Conservation (phyloP, 2,113 vertebrate species). For the Etheostoma cragini region DNA sequence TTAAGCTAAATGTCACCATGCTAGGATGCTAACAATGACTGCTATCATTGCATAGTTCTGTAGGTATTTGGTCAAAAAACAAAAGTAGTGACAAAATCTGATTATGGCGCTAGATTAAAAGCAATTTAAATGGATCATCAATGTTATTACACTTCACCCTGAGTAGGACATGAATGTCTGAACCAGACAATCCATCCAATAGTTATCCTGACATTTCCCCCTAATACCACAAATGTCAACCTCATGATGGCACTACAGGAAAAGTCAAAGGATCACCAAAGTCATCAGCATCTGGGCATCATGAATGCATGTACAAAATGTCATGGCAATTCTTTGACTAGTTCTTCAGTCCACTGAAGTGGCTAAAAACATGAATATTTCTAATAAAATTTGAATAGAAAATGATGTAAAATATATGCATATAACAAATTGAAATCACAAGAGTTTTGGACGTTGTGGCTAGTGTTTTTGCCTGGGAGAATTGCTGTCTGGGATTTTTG, state of each 20-base stretch:
- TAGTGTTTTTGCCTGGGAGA: conserved; percentile 45
- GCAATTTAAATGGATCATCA: too few relatives aligned
- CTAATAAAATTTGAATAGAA: background rate
- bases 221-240: conserved; percentile 7
- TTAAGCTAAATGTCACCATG: too few relatives aligned
- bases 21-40: background rate
- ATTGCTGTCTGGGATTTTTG: conserved; percentile 41
- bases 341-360: background rate
- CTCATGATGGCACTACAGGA: background rate
- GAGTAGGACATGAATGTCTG: background rate
- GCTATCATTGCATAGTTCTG: background rate
- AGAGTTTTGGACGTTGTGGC: background rate
- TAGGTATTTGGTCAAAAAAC: too few relatives aligned
- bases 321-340: background rate
- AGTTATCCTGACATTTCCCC: conserved; percentile 5
- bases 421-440: background rate
- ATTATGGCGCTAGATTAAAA: background rate
- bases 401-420: conserved; percentile 3
- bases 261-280: background rate
- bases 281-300: background rate
- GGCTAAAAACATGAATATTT: background rate
- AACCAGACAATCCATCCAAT: background rate
- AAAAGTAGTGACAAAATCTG: too few relatives aligned
- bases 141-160: background rate
- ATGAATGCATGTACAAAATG: background rate